Evolutionary conservation across 2,888 invertebrate species (phyloP).

Genomic region (Callinectes sapidus): DNA sequence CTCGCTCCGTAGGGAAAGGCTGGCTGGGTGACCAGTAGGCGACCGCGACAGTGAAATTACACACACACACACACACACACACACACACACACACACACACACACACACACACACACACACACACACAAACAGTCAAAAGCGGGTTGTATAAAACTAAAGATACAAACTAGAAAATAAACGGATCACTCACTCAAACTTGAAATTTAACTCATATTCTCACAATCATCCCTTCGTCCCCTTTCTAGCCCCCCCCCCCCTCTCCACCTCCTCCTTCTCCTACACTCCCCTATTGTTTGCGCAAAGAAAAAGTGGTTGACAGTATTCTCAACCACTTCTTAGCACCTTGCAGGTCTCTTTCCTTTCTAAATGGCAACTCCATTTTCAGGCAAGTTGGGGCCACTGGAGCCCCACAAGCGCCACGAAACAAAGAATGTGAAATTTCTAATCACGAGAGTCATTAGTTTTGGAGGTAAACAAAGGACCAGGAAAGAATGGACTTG

Average conservation of each 20-base stretch:
- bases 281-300: neutral
- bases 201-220: neutral
- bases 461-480: slow-evolving; percentile 51
- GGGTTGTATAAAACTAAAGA: neutral
- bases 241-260: neutral
- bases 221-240: neutral
- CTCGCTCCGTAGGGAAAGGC: too few species aligned
- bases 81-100: too few species aligned
- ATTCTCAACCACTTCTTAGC: slow-evolving; percentile 50
- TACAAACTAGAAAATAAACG: neutral
- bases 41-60: too few species aligned
- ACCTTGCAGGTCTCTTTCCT: slow-evolving; percentile 47
- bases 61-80: neutral
- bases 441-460: slow-evolving; percentile 57
- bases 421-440: slow-evolving; percentile 59
- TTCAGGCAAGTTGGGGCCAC: slow-evolving; percentile 46
- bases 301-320: slow-evolving; percentile 54
- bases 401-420: slow-evolving; percentile 31
- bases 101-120: neutral
- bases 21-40: too few species aligned
- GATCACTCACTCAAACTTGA: neutral
- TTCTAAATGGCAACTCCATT: slow-evolving; percentile 57
- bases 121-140: neutral
- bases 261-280: neutral
- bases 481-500: slow-evolving; percentile 43